A percentile compares a stretch with the other conserved stretches of the same genome.
These are phyloP conservation scores for Brotula barbata DNA, from an alignment of 2,797 vertebrate genomes.

Conservation along the genomic window DNA sequence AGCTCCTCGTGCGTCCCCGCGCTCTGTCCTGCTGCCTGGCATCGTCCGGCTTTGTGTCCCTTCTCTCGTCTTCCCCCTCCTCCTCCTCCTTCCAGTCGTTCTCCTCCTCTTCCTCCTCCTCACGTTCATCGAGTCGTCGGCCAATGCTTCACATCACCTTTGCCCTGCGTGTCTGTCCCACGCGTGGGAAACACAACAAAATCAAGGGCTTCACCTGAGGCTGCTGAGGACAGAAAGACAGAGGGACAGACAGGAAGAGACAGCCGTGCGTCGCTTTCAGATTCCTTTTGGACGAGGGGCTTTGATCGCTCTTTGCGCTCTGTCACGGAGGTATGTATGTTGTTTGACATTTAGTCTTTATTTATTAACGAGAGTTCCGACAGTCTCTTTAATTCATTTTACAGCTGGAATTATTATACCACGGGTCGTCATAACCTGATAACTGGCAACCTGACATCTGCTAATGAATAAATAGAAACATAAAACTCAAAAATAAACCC, in stretches of 20 bases:
- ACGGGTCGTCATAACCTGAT: neutral
- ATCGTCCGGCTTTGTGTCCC: neutral
- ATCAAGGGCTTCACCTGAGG: slow-evolving; percentile 67
- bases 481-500: too few species aligned
- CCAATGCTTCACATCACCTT: slow-evolving; percentile 61
- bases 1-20: slow-evolving; percentile 47
- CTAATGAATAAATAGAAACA: too few species aligned
- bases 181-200: slow-evolving; percentile 63
- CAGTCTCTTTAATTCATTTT: too few species aligned
- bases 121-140: slow-evolving; percentile 49
- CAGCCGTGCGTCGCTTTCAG: neutral
- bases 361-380: too few species aligned
- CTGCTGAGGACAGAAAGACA: slow-evolving; percentile 15
- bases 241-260: slow-evolving; percentile 12
- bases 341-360: neutral
- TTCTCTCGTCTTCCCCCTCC: slow-evolving; percentile 10
- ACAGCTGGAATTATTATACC: neutral
- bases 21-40: slow-evolving; percentile 41
- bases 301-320: slow-evolving; percentile 37
- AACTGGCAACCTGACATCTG: too few species aligned
- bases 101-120: slow-evolving; percentile 31
- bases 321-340: slow-evolving; percentile 61
- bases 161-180: slow-evolving; percentile 62
- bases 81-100: slow-evolving; percentile 19
- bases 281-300: neutral